Base-by-base conservation (phyloP, 1,140 invertebrate genomes). In the Bombus huntii region DNA sequence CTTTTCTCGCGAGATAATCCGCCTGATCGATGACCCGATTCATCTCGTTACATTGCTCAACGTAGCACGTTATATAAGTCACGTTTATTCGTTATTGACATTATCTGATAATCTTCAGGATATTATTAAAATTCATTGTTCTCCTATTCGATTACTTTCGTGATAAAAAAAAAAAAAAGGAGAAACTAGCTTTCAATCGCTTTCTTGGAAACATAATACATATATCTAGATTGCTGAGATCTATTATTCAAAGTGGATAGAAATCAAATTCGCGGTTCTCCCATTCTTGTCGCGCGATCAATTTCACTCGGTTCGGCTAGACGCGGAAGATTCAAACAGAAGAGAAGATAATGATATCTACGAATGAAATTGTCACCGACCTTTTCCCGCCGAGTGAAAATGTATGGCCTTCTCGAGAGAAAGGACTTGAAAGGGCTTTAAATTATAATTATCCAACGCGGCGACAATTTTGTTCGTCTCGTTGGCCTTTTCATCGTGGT, bases 261-360 rank as follows among this genome's bases (percentile, higher is more conserved):
- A 74, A 77, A 70, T 71, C 65, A 77, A 83, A 83, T 83, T 53
- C 47, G 47, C 68, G 37, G 66, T 25, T 34, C 72, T 31, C 1
- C 1, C 3, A 9, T 10, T 10, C 18, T 39, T 8, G 18, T 39
- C 22, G 76, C 37, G n/a, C 82, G 47, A 44, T 25, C 74, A 78
- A 83, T 84, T 78, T 78, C 47, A 71, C 57, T 78, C 66, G 47
- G 13, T 53, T 39, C 75, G 82, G 25, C 71, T 83, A 71, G 28
- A 75, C 73, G 37, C 66, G 53, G 76, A 79, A 85, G 73, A 85
- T 85, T 85, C 76, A 85, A 85, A 73, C 76, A 85, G 42, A 78
- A 18, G 34, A 31, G 39, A 75, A 80, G 76, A 18, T 28, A 22
- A 34, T 62, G 28, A 13, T 15, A 25, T 44, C 34, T 34, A n/a